phyloP scores from a whole-genome alignment of 2,113 vertebrate genomes.

The Diglossa brunneiventris region DNA sequence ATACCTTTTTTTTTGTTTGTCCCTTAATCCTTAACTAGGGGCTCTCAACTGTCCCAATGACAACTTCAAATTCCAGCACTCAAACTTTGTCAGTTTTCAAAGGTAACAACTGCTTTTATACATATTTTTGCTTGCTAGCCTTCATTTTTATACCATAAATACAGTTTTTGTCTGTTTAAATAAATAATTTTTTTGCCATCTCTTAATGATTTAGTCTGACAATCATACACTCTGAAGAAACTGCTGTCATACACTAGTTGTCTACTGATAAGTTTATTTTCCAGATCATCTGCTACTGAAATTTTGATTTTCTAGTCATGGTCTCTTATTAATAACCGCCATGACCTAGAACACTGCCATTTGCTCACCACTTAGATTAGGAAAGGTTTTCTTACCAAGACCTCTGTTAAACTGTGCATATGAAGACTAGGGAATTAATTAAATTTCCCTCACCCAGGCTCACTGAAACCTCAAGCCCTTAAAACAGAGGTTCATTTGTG shows the following conservation, averaged over 20 bases:
- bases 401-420: not conserved
- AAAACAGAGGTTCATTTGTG: rapidly evolving
- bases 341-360: not conserved
- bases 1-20: not conserved
- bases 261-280: not conserved
- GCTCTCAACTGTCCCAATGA: not conserved
- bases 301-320: not conserved
- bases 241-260: not conserved
- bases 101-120: not conserved
- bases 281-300: not conserved
- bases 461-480: not conserved
- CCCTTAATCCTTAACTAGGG: not conserved
- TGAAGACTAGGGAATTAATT: not conserved
- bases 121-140: not conserved
- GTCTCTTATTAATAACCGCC: not conserved
- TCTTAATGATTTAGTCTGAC: not conserved
- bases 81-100: not conserved
- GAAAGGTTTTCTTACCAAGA: not conserved
- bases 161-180: not conserved
- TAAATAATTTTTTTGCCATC: not conserved
- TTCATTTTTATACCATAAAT: not conserved
- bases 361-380: not conserved
- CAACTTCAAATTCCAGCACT: not conserved
- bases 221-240: not conserved
- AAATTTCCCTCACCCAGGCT: not conserved